A percentile compares a stretch with the other conserved stretches of the same genome.
These are phyloP conservation scores for Ictalurus punctatus DNA, from an alignment of 2,113 vertebrate genomes.

Conservation along the genomic window DNA sequence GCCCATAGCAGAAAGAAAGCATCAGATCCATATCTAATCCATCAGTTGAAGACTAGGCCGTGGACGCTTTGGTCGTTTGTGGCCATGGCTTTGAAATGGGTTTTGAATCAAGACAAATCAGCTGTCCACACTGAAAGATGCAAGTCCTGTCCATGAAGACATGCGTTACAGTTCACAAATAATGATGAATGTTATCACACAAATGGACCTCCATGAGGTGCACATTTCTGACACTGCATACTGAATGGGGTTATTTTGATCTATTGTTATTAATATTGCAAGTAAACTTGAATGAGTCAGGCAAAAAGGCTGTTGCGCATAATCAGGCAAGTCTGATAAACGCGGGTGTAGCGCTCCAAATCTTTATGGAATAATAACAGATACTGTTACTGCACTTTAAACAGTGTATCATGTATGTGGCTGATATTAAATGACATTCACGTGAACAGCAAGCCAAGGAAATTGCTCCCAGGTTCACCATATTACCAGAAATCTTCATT, in stretches of 20 bases:
- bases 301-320: not conserved
- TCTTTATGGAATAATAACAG: not conserved
- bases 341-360: not conserved
- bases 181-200: slow-evolving; percentile 58
- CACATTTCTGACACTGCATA: slow-evolving; percentile 7
- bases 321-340: not conserved
- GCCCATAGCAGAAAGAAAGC: not conserved
- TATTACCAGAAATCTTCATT: slow-evolving; percentile 13
- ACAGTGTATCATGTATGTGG: not conserved
- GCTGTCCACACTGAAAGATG: slow-evolving; percentile 59
- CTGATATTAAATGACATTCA: not conserved
- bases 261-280: not conserved
- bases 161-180: slow-evolving; percentile 55
- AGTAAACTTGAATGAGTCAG: not conserved
- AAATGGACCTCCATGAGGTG: slow-evolving; percentile 45
- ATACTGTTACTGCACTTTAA: not conserved
- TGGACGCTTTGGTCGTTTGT: slow-evolving; percentile 31
- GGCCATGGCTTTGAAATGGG: slow-evolving; percentile 36
- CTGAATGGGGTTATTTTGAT: not conserved
- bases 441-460: not conserved
- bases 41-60: slow-evolving; percentile 47
- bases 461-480: not conserved
- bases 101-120: slow-evolving; percentile 61
- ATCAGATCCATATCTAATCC: slow-evolving; percentile 33
- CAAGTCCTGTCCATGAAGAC: slow-evolving; percentile 52